phyloP scores from a whole-genome alignment of 2,888 invertebrate genomes.

The Drosophila austrosaltans region DNA sequence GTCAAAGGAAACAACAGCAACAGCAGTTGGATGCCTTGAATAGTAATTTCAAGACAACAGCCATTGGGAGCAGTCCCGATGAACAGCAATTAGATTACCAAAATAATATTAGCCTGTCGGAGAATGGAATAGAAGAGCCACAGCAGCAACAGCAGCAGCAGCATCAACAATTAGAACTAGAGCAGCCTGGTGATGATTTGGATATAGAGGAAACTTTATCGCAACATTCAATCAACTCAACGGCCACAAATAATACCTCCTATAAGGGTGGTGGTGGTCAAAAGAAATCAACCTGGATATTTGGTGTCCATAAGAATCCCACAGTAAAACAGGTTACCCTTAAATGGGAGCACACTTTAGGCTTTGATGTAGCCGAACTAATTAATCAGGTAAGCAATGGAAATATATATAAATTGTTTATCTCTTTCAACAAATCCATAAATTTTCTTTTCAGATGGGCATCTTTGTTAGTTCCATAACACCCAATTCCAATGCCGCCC shows the following conservation, averaged over 20 bases:
- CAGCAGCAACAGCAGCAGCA: constrained; percentile 6
- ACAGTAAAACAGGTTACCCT: constrained; percentile 82
- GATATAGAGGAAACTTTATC: constrained; percentile 58
- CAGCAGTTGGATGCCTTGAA: constrained; percentile 66
- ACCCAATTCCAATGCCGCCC: constrained; percentile 77
- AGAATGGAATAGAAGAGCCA: constrained; percentile 25
- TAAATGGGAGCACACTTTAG: constrained; percentile 76
- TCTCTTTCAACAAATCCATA: background rate
- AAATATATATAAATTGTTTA: too few relatives aligned
- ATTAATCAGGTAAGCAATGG: constrained; percentile 71
- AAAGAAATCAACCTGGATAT: constrained; percentile 80
- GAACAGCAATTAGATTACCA: constrained; percentile 62
- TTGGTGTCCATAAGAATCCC: constrained; percentile 82
- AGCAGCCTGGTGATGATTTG: constrained; percentile 26
- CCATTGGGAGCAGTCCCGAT: constrained; percentile 57
- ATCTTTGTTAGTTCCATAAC: constrained; percentile 80
- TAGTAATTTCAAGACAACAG: constrained; percentile 71
- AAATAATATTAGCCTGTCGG: constrained; percentile 58
- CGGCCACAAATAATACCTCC: constrained; percentile 58
- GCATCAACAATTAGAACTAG: constrained; percentile 41
- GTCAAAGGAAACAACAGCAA: constrained; percentile 73
- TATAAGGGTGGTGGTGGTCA: constrained; percentile 43
- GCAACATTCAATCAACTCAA: constrained; percentile 66
- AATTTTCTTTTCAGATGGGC: constrained; percentile 59
- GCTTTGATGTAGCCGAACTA: constrained; percentile 79